Evolutionary conservation across 1,140 invertebrate species (phyloP), one percentile per base, ranked within the genome.

Genomic region (Hyles euphorbiae): DNA sequence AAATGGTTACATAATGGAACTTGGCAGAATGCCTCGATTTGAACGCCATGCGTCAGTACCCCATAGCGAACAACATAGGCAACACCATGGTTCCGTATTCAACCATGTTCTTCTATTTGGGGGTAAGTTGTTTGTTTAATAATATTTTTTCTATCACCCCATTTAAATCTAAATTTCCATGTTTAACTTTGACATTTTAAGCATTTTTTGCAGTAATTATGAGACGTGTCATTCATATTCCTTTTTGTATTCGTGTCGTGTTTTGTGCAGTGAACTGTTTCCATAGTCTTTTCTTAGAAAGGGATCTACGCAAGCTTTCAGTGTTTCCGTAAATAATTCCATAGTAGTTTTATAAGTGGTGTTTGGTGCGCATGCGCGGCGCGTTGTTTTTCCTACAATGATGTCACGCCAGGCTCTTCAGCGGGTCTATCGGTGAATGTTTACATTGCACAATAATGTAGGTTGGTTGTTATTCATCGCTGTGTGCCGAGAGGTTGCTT

Each of bases 1-100:
- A 51, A 62, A 54, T 34, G 33, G 50, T 52, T 52, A 34, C 36
- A 40, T 40, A 40, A 40, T 8, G 36, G 7, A 67, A 36, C 22
- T 78, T 78, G 76, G 76, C 76, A 72, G 22, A 22, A 34, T 76
- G 76, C 76, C 76, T 52, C 57, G 50, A 34, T 50, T 56, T 43
- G 59, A 44, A 50, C 53, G 44, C 60, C 59, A 55, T 61, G 36
- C 44, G 53, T 65, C 70, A 78, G 76, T 78, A 53, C 60, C 67
- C 67, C 70, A 67, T 72, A 47, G 74, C 61, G 59, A 67, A 52
- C 34, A 34, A 52, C 50, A 34, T 34, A 33, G 50, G 34, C 33
- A 52, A 52, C 60, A 76, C 63, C 74, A 79, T 79, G 76, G 70
- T 68, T 11, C 63, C 65, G 36, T 70, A 70, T 54, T 53, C 61